Evolutionary conservation across 1,140 invertebrate species (phyloP).

Genomic region (Ladona fulva): DNA sequence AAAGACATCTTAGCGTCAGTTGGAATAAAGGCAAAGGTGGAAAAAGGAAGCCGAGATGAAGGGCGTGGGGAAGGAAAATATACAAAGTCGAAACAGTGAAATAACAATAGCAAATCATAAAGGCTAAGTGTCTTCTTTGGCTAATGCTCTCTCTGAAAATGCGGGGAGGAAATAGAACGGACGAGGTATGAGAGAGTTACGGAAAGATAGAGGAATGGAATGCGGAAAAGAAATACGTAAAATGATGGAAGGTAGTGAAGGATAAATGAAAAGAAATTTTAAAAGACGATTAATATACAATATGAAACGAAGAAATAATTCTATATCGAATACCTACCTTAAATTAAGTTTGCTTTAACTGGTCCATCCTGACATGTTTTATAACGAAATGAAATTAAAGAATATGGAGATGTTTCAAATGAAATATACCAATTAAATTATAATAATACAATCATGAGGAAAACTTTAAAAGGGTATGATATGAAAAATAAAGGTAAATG

Average conservation of each 20-base stretch:
- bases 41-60: neutral
- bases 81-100: neutral
- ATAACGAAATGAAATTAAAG: too few relatives aligned
- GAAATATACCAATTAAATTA: too few relatives aligned
- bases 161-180: neutral
- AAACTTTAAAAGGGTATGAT: too few relatives aligned
- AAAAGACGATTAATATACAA: neutral
- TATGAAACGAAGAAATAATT: too few relatives aligned
- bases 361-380: too few relatives aligned
- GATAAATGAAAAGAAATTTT: neutral
- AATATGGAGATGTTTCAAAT: too few relatives aligned
- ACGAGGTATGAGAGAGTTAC: neutral
- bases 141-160: slow-evolving; percentile 2
- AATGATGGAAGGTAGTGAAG: neutral
- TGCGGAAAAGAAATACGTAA: neutral
- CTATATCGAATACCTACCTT: too few relatives aligned
- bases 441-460: too few relatives aligned
- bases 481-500: too few relatives aligned
- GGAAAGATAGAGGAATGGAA: neutral
- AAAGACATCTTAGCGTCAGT: too few relatives aligned
- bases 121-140: neutral
- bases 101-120: neutral
- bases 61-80: neutral
- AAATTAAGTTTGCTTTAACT: too few relatives aligned
- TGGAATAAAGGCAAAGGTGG: neutral